These are phyloP conservation scores for Zygaena filipendulae DNA, from an alignment of 2,888 invertebrate species.

Conservation along the genomic window DNA sequence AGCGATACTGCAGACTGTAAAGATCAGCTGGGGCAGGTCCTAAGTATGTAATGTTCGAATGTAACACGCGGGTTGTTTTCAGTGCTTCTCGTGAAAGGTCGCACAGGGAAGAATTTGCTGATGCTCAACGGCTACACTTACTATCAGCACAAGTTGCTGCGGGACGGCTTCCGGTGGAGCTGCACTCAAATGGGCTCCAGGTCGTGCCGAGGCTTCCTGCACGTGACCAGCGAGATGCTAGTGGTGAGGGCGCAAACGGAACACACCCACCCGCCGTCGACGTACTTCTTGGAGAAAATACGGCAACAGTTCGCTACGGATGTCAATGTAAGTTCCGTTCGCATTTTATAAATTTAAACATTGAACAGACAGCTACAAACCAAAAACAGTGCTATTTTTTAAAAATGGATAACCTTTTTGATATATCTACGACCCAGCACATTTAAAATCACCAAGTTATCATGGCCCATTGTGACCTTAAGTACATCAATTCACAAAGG, in stretches of 20 bases:
- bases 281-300: conserved; percentile 35
- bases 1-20: too few relatives aligned
- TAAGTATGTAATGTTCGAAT: too few relatives aligned
- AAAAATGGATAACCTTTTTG: too few relatives aligned
- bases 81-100: conserved; percentile 54
- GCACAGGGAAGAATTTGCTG: conserved; percentile 48
- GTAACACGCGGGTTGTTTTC: too few relatives aligned
- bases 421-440: too few relatives aligned
- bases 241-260: conserved; percentile 48
- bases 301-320: conserved; percentile 23
- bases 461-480: too few relatives aligned
- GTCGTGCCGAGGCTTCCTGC: conserved; percentile 53
- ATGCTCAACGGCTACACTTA: conserved; percentile 58
- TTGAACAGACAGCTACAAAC: too few relatives aligned
- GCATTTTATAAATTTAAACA: too few relatives aligned
- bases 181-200: conserved; percentile 62
- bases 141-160: conserved; percentile 51
- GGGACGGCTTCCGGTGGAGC: conserved; percentile 57
- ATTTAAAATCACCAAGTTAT: not conserved
- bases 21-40: too few relatives aligned
- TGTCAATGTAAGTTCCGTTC: conserved; percentile 17
- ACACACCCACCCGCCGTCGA: conserved; percentile 54
- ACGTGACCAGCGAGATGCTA: conserved; percentile 47
- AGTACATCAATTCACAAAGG: too few relatives aligned
- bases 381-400: too few relatives aligned